These are phyloP conservation scores for Pangasius djambal DNA, from an alignment of 2,797 vertebrate genomes.

Conservation along the genomic window DNA sequence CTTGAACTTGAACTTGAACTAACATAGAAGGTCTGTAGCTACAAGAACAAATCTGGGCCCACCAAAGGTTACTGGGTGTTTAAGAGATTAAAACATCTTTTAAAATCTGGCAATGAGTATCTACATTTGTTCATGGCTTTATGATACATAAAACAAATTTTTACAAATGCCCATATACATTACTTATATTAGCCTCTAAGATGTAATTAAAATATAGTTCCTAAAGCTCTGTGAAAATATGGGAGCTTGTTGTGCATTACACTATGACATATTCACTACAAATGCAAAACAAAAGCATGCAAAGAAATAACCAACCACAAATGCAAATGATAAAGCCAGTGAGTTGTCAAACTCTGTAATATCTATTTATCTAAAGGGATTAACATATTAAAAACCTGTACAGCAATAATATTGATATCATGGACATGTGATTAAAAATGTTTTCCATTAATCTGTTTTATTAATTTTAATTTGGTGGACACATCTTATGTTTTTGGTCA, in stretches of 20 bases:
- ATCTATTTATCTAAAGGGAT: background rate
- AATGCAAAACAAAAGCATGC: constrained; percentile 28
- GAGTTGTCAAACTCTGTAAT: background rate
- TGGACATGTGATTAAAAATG: no score
- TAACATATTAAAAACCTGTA: background rate
- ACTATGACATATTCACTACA: background rate
- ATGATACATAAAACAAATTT: background rate
- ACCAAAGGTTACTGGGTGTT: no score
- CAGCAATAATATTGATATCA: background rate
- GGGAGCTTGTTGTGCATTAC: no score
- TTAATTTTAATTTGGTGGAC: no score
- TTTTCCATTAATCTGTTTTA: no score
- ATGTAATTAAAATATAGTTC: background rate
- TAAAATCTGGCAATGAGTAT: background rate
- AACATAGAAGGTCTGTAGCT: no score
- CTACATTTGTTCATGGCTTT: background rate
- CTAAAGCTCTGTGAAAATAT: background rate
- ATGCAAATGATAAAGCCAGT: constrained; percentile 1
- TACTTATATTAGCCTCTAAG: background rate
- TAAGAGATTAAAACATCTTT: background rate
- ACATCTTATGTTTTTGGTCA: no score
- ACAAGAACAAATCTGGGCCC: no score
- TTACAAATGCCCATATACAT: background rate
- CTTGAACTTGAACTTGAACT: no score
- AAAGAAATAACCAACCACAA: background rate